These are phyloP conservation scores for Pandemis corylana DNA, from an alignment of 2,888 invertebrate species.

Conservation along the genomic window DNA sequence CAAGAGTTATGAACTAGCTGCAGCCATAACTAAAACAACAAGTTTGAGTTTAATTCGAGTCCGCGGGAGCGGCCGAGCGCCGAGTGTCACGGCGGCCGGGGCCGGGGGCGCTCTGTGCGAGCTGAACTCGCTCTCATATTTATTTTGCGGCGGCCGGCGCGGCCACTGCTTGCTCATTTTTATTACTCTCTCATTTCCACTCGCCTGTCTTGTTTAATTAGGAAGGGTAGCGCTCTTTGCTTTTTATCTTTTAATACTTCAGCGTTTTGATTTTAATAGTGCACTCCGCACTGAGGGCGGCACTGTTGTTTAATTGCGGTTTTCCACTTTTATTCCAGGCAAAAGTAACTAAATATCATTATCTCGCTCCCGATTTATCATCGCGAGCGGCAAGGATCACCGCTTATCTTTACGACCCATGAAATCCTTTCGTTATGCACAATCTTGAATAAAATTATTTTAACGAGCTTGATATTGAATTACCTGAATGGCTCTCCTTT, in stretches of 20 bases:
- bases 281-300: neutral
- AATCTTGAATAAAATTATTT: constrained; percentile 39
- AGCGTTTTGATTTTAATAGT: constrained; percentile 43
- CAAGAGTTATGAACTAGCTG: constrained; percentile 13
- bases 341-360: constrained; percentile 13
- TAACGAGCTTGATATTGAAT: constrained; percentile 37
- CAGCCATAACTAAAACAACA: constrained; percentile 20
- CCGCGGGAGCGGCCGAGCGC: constrained; percentile 25
- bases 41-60: constrained; percentile 33
- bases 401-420: constrained; percentile 33
- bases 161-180: constrained; percentile 53
- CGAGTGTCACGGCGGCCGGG: constrained; percentile 23
- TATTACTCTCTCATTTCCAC: constrained; percentile 55
- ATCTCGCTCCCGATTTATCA: constrained; percentile 26
- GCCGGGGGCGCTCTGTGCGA: constrained; percentile 52
- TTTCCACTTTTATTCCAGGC: constrained; percentile 7
- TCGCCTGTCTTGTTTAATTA: constrained; percentile 60
- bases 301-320: constrained; percentile 4
- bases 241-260: constrained; percentile 47
- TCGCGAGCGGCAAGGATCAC: constrained; percentile 13
- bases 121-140: constrained; percentile 66
- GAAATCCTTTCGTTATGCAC: constrained; percentile 18
- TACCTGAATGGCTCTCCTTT: constrained; percentile 9
- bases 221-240: constrained; percentile 49
- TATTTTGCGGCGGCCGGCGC: constrained; percentile 52